These are phyloP conservation scores for Myocastor coypus DNA, from an alignment of 2,113 vertebrate species.

Conservation along the genomic window DNA sequence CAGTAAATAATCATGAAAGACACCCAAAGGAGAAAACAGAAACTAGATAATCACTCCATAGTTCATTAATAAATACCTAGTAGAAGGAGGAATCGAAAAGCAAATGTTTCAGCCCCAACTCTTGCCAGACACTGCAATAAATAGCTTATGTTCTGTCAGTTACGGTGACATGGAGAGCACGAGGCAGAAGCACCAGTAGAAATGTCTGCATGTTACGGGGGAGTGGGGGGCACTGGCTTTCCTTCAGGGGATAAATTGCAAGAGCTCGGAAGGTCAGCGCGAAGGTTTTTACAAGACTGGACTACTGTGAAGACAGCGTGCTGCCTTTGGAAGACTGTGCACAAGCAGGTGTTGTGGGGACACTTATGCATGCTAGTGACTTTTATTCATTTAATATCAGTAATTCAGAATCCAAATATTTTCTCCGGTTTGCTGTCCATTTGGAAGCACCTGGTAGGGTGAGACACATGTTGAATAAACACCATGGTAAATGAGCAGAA, in stretches of 20 bases:
- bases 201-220: background rate
- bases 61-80: background rate
- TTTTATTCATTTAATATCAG: constrained; percentile 3
- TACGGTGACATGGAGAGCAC: background rate
- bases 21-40: background rate
- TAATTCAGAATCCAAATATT: background rate
- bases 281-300: background rate
- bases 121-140: background rate
- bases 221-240: background rate
- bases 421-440: background rate
- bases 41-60: background rate
- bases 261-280: background rate
- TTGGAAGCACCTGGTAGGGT: background rate
- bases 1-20: background rate
- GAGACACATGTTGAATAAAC: background rate
- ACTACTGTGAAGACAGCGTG: background rate
- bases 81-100: background rate
- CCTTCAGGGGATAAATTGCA: background rate
- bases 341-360: background rate
- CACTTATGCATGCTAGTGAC: background rate
- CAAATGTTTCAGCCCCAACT: background rate
- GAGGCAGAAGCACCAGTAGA: background rate
- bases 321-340: background rate
- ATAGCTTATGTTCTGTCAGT: background rate
- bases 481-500: background rate